Base-by-base conservation (phyloP, 2,797 vertebrate species). In the Thaleichthys pacificus region DNA sequence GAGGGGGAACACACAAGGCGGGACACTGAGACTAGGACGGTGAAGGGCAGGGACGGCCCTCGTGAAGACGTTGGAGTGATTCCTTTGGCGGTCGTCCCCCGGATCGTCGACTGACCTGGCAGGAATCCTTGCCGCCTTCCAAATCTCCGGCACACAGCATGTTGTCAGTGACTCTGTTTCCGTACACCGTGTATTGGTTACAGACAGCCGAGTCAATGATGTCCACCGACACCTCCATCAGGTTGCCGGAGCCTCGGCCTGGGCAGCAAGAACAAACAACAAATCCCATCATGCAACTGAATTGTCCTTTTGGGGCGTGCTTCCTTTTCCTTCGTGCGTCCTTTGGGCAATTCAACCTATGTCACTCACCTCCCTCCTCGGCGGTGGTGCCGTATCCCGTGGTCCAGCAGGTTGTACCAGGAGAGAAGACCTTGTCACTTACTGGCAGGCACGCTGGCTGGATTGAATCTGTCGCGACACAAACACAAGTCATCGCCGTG, bases 81-180 rank as follows among this genome's bases (percentile, higher is more conserved):
- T 24, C 11, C 57, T 15, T 42, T 47, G 26, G 54, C 54, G 3
- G 24, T 8, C 1, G 24, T 24, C 24, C 24, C 26, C 17, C 22
- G 26, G 47, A 19, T 8, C 66, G 7, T 21, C 1, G 14, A 69
- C 72, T 47, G 63, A 96, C 95, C 94, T 96, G 94, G 60, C 95
- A 96, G 0, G 95, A 92, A 7, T 96, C 95, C 15, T 78, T 88
- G 2, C 93, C 92, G 5, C 95, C 94, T 0, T 72, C 78, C 57
- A 95, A 84, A 80, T 94, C 89, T 0, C 95, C 95, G 0, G 95
- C 95, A 0, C 95, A 96, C 89, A 94, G 91, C 95, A 96, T 96
- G 49, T 91, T 85, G 0, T 82, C 77, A 60, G 92, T 94, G 65
- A 96, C 87, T 61, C 76, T 86, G 35, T 89, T 92, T 60, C 86